Evolutionary conservation across 1,140 invertebrate species (phyloP).

Genomic region (Trichogramma pretiosum): DNA sequence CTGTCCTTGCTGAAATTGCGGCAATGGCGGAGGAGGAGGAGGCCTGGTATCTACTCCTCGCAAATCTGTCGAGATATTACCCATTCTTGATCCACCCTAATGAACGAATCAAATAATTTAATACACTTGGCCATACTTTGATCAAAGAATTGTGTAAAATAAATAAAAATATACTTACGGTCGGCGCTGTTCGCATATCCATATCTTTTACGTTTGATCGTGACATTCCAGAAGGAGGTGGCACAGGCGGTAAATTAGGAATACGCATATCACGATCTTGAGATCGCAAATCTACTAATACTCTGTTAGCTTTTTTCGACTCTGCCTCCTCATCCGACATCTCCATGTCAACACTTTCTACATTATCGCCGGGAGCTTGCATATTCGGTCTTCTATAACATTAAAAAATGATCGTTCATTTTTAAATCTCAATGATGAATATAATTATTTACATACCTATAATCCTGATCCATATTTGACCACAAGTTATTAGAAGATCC

Average conservation of each 20-base stretch:
- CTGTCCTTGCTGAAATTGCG: slow-evolving; percentile 29
- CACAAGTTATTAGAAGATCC: slow-evolving; percentile 30
- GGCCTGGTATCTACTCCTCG: slow-evolving; percentile 14
- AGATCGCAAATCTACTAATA: slow-evolving; percentile 37
- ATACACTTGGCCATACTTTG: not conserved
- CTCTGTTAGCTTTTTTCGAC: slow-evolving; percentile 34
- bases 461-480: slow-evolving; percentile 40
- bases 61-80: slow-evolving; percentile 8
- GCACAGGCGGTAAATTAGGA: slow-evolving; percentile 14
- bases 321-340: slow-evolving; percentile 59
- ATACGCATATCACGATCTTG: slow-evolving; percentile 39
- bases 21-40: slow-evolving; percentile 28
- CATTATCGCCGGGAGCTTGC: slow-evolving; percentile 48
- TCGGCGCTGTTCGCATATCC: slow-evolving; percentile 43
- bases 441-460: slow-evolving; percentile 27
- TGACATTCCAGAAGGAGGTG: slow-evolving; percentile 11
- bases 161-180: too few species aligned
- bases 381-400: slow-evolving; percentile 34
- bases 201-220: slow-evolving; percentile 32
- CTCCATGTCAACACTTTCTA: slow-evolving; percentile 63
- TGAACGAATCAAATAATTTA: not conserved
- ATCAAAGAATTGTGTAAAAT: not conserved
- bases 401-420: slow-evolving; percentile 14
- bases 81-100: slow-evolving; percentile 9
- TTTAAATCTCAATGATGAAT: slow-evolving; percentile 3